Evolutionary conservation across 1,140 invertebrate species (phyloP).

Genomic region (Orussus abietinus): DNA sequence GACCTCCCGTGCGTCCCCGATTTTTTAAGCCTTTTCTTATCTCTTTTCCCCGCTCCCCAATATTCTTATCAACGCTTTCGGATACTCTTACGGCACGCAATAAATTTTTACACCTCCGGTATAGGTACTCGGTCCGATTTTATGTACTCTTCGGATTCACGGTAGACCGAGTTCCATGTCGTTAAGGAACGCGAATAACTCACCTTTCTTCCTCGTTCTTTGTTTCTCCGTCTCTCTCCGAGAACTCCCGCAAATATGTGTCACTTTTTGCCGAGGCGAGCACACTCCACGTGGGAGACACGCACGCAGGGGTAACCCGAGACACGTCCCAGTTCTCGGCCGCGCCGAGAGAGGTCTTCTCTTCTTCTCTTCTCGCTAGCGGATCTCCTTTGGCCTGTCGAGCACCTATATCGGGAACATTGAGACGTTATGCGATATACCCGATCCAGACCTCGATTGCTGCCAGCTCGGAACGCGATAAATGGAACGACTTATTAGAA

Average conservation of each 20-base stretch:
- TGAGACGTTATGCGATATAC: slow-evolving; percentile 8
- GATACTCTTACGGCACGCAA: no score
- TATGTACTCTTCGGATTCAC: slow-evolving; percentile 30
- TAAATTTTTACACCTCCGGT: no score
- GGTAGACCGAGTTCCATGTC: slow-evolving; percentile 27
- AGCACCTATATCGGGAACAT: slow-evolving; percentile 7
- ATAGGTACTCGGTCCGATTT: slow-evolving; percentile 25
- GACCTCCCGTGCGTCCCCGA: no score
- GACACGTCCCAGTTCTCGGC: slow-evolving; percentile 27
- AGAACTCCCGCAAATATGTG: slow-evolving; percentile 22
- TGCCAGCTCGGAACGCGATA: no score
- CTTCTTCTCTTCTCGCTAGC: neutral
- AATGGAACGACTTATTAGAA: no score
- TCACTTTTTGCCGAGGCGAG: slow-evolving; percentile 25
- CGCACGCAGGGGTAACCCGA: slow-evolving; percentile 20
- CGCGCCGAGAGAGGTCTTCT: neutral
- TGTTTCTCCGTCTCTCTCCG: slow-evolving; percentile 8
- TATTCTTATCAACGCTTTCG: no score
- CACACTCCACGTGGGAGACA: slow-evolving; percentile 19
- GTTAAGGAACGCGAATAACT: slow-evolving; percentile 25
- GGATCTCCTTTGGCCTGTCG: neutral
- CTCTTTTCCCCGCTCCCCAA: no score
- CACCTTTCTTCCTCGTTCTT: slow-evolving; percentile 14
- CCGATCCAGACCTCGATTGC: no score
- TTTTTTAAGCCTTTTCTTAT: no score